These are phyloP conservation scores for Lampropteryx suffumata DNA, from an alignment of 2,888 invertebrate species.

Conservation along the genomic window DNA sequence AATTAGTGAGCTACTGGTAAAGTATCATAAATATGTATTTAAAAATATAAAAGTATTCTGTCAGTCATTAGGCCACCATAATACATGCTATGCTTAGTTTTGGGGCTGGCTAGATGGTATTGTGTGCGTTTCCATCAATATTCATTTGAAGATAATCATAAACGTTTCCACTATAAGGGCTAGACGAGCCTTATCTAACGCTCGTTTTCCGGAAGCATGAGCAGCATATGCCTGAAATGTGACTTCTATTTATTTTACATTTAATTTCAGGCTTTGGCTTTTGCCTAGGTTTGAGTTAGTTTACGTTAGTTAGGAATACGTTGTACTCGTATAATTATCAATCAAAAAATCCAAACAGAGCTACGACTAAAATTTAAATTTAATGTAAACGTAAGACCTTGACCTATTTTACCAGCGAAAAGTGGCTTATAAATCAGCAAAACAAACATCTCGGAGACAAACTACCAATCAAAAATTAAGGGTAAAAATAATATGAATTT, in stretches of 20 bases:
- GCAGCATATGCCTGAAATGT: slow-evolving; percentile 25
- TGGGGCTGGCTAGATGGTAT: no score
- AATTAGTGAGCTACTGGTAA: no score
- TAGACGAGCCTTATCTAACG: slow-evolving; percentile 21
- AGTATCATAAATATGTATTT: no score
- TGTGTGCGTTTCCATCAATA: no score
- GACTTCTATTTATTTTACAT: slow-evolving; percentile 21
- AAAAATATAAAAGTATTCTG: no score
- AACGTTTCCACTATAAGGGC: slow-evolving; percentile 18
- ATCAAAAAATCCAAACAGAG: no score
- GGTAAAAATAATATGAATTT: slow-evolving; percentile 16
- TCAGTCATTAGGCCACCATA: no score
- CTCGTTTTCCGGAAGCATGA: slow-evolving; percentile 27
- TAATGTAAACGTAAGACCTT: slow-evolving; percentile 28
- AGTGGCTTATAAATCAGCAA: slow-evolving; percentile 25
- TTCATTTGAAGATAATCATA: no score
- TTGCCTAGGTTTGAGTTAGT: neutral
- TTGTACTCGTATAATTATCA: no score
- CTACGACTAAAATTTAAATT: no score
- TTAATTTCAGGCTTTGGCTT: neutral
- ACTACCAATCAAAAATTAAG: slow-evolving; percentile 8
- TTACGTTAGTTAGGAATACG: no score
- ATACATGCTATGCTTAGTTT: no score
- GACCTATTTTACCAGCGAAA: slow-evolving; percentile 34
- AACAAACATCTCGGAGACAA: slow-evolving; percentile 17